These are phyloP conservation scores for Thera britannica DNA, from an alignment of 2,888 invertebrate genomes.

Conservation along the genomic window DNA sequence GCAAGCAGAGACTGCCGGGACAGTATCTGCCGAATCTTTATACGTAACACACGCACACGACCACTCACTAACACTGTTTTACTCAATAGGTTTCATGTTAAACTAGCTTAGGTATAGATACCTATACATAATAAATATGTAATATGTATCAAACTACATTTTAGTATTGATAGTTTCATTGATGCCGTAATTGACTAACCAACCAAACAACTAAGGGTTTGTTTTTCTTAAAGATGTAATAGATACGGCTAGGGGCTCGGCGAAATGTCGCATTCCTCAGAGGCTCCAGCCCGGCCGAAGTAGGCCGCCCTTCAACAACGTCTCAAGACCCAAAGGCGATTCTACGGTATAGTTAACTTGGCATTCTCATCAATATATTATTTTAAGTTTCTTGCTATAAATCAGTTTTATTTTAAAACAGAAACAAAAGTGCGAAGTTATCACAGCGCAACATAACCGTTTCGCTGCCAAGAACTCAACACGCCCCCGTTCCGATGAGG, in stretches of 20 bases:
- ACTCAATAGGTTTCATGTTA: no score
- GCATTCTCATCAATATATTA: neutral
- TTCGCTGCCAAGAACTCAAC: slow-evolving; percentile 30
- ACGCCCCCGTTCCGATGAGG: slow-evolving; percentile 47
- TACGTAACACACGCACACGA: no score
- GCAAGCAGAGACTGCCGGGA: no score
- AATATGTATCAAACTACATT: no score
- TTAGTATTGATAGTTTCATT: no score
- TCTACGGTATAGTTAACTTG: slow-evolving; percentile 37
- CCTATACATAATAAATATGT: no score
- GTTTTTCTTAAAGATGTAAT: slow-evolving; percentile 43
- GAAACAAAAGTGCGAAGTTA: slow-evolving; percentile 41
- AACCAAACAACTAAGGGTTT: no score
- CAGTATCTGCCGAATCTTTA: no score
- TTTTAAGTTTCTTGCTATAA: slow-evolving; percentile 12
- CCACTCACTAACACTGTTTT: no score
- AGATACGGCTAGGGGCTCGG: slow-evolving; percentile 40
- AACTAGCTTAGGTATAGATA: no score
- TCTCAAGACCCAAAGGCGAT: slow-evolving; percentile 48
- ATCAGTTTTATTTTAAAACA: slow-evolving; percentile 27
- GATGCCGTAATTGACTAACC: no score
- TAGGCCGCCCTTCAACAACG: slow-evolving; percentile 32
- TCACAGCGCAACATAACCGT: slow-evolving; percentile 39
- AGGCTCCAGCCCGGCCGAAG: slow-evolving; percentile 50
- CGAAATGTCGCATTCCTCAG: slow-evolving; percentile 66